Conservation (phyloP, 2,113 vertebrate species). For the Eulemur macaco region DNA sequence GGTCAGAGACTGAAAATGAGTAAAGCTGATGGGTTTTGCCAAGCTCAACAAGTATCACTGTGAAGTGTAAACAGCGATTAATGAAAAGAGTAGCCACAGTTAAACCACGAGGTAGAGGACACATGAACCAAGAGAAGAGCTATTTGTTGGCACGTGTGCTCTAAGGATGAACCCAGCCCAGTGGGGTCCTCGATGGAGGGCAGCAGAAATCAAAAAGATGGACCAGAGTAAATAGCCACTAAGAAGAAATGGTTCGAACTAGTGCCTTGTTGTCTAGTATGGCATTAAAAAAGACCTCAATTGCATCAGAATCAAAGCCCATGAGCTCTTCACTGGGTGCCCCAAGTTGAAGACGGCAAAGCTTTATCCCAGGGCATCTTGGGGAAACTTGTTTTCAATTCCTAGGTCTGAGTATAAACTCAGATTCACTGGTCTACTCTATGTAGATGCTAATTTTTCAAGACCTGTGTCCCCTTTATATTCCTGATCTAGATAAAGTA, state of each 20-base stretch:
- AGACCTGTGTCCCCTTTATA: not conserved
- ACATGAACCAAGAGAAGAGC: not conserved
- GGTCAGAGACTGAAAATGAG: not conserved
- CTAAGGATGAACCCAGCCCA: not conserved
- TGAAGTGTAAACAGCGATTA: conserved; percentile 37
- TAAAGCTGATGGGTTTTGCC: conserved; percentile 8
- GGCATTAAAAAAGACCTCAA: not conserved
- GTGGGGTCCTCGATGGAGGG: not conserved
- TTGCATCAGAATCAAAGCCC: not conserved
- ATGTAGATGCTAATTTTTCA: not conserved
- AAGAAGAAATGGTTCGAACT: not conserved
- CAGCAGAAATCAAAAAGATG: not conserved
- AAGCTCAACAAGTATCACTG: conserved; percentile 46
- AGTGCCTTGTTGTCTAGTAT: not conserved
- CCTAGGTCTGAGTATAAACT: not conserved
- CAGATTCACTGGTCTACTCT: not conserved
- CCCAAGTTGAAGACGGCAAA: not conserved
- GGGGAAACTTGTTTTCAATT: not conserved
- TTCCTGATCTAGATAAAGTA: too few species aligned
- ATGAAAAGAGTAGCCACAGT: conserved; percentile 47
- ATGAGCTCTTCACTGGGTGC: not conserved
- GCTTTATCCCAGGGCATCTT: not conserved
- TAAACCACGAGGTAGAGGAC: conserved; percentile 2
- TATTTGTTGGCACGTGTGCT: not conserved
- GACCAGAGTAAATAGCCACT: not conserved